Base-by-base conservation (phyloP, 2,113 vertebrate species). In the Podarcis cretensis region DNA sequence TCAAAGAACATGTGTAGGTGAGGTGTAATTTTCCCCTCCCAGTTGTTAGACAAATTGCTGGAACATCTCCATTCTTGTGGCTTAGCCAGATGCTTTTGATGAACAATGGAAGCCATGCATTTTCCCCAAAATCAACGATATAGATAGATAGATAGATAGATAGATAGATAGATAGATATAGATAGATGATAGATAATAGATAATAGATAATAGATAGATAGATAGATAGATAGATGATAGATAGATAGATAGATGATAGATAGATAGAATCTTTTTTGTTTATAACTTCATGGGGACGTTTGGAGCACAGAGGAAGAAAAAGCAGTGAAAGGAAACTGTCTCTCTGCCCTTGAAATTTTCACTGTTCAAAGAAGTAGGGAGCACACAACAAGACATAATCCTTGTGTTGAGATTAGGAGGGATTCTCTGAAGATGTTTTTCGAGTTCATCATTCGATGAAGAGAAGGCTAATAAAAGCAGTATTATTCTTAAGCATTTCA, bases 351-450 rank as follows among this genome's bases (percentile, higher is more conserved):
- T 68, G 27, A 23, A 79, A 18, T n/a, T 48, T 21, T 80, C 14
- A 37, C 6, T 18, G n/a, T 48, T 80, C 30, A 20, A 37, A 77
- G 23, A 87, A 12, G 5, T 30, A 35, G 23, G 48, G n/a, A 73
- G 21, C 8, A 21, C 18, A 57, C 48, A 57, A 71, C 4, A 57
- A 3, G 27, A 20, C 16, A 65, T 21, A 85, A 89, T 2, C 66
- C 82, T 87, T 69, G 89, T 37, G 54, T 73, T 83, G 90, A 66
- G 6, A 0, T 32, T 87, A 4, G 80, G 1, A 48, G 69, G 69
- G 85, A 84, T 94, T 16, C 12, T 20, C 2, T 21, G 68, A 43
- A 21, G 87, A 8, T 3, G 35, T 83, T 27, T 92, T 65, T 57
- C 43, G 83, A 3, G 40, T 81, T 86, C 6, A 48, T 93, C 25